Evolutionary conservation across 1,140 invertebrate genomes (phyloP).

Genomic region (Drosophila pruinosa): DNA sequence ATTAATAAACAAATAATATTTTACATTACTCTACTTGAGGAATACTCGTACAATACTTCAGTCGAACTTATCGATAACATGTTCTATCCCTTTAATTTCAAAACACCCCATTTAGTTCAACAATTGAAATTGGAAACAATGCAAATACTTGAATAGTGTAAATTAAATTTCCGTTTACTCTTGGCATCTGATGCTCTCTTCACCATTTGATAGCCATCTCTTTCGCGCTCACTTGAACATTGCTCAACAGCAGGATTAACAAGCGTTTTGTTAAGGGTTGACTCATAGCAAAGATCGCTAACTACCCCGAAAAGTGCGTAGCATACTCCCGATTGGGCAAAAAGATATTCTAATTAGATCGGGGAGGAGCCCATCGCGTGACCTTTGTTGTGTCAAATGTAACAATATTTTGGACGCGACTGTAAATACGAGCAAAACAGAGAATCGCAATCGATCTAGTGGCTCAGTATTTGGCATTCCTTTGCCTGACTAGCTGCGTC

Average conservation of each 20-base stretch:
- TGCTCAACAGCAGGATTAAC: not conserved
- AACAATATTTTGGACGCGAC: conserved; percentile 51
- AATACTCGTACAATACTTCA: too few relatives aligned
- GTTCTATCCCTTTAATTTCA: not conserved
- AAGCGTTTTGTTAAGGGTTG: conserved; percentile 36
- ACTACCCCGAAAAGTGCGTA: conserved; percentile 33
- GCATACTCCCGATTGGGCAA: conserved; percentile 40
- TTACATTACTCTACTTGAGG: too few relatives aligned
- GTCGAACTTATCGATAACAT: too few relatives aligned
- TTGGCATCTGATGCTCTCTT: not conserved
- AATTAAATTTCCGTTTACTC: not conserved
- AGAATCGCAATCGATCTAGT: not conserved
- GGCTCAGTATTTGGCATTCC: conserved; percentile 44
- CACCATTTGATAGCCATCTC: conserved; percentile 28
- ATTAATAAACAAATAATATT: too few relatives aligned
- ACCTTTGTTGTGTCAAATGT: conserved; percentile 26
- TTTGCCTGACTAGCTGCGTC: conserved; percentile 1
- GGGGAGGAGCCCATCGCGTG: conserved; percentile 50
- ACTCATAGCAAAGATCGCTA: conserved; percentile 39
- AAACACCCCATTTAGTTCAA: not conserved
- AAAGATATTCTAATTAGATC: conserved; percentile 56
- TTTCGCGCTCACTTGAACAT: not conserved
- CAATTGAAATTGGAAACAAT: conserved; percentile 16
- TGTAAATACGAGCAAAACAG: conserved; percentile 21
- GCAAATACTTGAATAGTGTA: not conserved